A percentile compares a stretch with the other conserved stretches of the same genome.
These are phyloP conservation scores for Mnemiopsis leidyi DNA, from an alignment of 37 sponge, comb jelly and placozoan genomes.

Conservation along the genomic window DNA sequence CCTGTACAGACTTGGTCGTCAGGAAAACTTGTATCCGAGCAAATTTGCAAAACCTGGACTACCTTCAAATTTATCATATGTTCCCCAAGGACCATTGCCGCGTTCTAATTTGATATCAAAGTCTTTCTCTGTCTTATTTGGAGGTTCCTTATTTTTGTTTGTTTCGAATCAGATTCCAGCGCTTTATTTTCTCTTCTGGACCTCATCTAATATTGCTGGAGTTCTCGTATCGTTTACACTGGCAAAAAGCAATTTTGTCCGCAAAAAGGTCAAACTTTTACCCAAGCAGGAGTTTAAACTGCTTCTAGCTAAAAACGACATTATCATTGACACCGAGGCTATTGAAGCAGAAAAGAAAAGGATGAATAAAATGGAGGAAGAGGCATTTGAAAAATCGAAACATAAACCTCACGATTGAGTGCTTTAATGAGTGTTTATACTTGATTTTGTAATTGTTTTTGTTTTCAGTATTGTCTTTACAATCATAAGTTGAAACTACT, in stretches of 20 bases:
- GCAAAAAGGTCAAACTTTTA: not conserved
- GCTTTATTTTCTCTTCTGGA: not conserved
- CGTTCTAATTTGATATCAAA: not conserved
- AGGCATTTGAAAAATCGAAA: not conserved
- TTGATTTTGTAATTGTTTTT: too few species aligned
- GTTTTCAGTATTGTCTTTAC: too few species aligned
- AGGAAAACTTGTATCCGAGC: not conserved
- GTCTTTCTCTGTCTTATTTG: not conserved
- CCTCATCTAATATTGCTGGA: not conserved
- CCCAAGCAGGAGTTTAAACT: not conserved
- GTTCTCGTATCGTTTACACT: not conserved
- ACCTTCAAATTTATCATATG: too few species aligned
- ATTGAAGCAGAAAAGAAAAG: not conserved
- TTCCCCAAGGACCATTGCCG: too few species aligned
- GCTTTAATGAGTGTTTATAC: too few species aligned
- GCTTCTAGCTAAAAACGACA: not conserved
- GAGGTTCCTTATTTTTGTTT: not conserved
- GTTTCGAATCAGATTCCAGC: not conserved
- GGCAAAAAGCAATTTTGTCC: not conserved
- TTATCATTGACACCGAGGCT: not conserved
- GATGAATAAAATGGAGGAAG: not conserved
- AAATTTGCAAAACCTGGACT: not conserved
- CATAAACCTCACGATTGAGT: too few species aligned
- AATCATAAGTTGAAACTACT: too few species aligned
- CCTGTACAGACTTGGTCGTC: not conserved